A percentile compares a stretch with the other conserved stretches of the same genome.
Evolutionary conservation across 2,888 invertebrate genomes (phyloP).

Genomic region (Cantharis nigra): DNA sequence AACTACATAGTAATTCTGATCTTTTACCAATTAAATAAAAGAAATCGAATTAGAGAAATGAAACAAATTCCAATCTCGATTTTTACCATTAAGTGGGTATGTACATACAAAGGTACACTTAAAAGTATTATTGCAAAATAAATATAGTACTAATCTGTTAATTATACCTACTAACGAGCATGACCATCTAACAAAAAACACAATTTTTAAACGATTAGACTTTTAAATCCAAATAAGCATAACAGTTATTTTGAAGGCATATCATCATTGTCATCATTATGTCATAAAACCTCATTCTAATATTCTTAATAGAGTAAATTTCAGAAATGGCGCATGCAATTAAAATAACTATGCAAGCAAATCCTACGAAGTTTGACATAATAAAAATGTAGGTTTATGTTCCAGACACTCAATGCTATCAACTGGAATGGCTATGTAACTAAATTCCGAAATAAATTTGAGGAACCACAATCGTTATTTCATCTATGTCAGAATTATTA

Average conservation of each 20-base stretch:
- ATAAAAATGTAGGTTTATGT: slow-evolving; percentile 1
- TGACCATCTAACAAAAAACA: neutral
- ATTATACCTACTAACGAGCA: neutral
- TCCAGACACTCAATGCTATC: neutral
- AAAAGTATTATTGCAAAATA: neutral
- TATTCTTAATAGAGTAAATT: neutral
- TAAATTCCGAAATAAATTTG: neutral
- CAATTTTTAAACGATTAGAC: neutral
- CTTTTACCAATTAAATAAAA: neutral
- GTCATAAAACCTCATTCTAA: neutral
- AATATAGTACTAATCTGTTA: neutral
- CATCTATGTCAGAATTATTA: neutral
- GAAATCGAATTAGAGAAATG: neutral
- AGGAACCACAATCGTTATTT: neutral
- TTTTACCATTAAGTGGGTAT: no score
- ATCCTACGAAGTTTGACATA: neutral
- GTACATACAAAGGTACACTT: neutral
- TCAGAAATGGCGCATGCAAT: neutral
- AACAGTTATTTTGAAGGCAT: neutral
- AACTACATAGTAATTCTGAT: neutral
- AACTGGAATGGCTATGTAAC: neutral
- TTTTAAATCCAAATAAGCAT: neutral
- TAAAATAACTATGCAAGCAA: neutral
- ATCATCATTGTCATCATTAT: neutral
- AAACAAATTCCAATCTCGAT: neutral